These are phyloP conservation scores for Aromia moschata DNA, from an alignment of 2,888 invertebrate genomes.

Conservation along the genomic window DNA sequence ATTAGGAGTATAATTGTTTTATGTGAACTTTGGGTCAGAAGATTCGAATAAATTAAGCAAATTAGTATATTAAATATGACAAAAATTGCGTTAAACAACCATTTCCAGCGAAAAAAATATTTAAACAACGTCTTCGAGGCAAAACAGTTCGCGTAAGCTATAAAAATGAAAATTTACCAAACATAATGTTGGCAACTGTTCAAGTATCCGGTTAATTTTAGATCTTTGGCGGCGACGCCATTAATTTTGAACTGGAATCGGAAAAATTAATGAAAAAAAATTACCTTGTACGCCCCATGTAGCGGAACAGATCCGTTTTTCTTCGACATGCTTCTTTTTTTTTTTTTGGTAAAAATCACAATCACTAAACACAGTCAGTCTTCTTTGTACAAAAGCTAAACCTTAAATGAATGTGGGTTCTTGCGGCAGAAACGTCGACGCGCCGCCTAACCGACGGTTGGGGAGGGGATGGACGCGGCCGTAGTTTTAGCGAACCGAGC, in stretches of 20 bases:
- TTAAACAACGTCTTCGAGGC: too few species aligned
- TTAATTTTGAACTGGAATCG: constrained; percentile 29
- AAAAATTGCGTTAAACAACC: too few species aligned
- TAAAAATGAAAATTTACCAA: constrained; percentile 12
- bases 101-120: too few species aligned
- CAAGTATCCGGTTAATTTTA: constrained; percentile 36
- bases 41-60: too few species aligned
- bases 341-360: constrained; percentile 41
- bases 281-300: constrained; percentile 55
- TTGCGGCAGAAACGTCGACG: constrained; percentile 18
- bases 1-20: too few species aligned
- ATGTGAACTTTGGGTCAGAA: too few species aligned
- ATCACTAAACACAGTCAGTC: constrained; percentile 38
- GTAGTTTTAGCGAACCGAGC: constrained; percentile 2
- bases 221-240: constrained; percentile 30
- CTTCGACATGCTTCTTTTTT: constrained; percentile 45
- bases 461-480: background rate
- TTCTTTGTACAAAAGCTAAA: constrained; percentile 31
- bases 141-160: too few species aligned
- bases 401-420: constrained; percentile 29
- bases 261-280: constrained; percentile 25
- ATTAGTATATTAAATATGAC: too few species aligned
- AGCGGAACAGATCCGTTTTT: constrained; percentile 50
- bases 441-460: background rate
- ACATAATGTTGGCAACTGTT: constrained; percentile 22